Evolutionary conservation across 2,113 vertebrate genomes (phyloP), one percentile per base, ranked within the genome.

Genomic region (Ophthalmolycus amberensis): DNA sequence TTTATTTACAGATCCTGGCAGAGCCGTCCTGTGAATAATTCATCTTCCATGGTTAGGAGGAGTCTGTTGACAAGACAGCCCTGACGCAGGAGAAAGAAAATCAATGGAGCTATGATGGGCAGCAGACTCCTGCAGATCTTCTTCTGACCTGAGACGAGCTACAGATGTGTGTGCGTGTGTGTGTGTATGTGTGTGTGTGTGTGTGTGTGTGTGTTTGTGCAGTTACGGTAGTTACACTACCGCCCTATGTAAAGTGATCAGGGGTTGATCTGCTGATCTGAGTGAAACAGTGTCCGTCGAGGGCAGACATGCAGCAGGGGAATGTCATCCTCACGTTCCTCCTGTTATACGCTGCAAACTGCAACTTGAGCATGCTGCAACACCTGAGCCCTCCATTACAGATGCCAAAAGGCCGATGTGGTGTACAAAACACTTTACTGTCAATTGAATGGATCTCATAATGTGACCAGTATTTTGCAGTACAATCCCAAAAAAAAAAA

Each of bases 191-290:
- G 59, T 72, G 72, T 65, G 86, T 81, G 64, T 74, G 71, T 77
- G 87, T 74, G 72, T 80, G 74, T 80, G 71, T 78, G 83, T 58
- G 76, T 75, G 58, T 80, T 74, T 79, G 71, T 82, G 87, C 77
- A 20, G 69, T 85, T 91, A 84, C 90, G 86, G 93, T 89, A 84
- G 73, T 89, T 88, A 90, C 87, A 88, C 80, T 79, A 64, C 88
- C 78, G 80, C 84, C 78, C 92, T 89, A 90, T 92, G 93, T 93
- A 95, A 95, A 92, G 90, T 80, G 93, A 95, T 93, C 93, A 90
- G 88, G 76, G 91, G 87, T 79, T 52, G 82, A 90, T 90, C 75
- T 94, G 93, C 94, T 93, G 93, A 92, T 91, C 66, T 62, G 82
- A 88, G 89, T 20, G 92, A 94, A 94, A 94, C 91, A 69, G 81